Conservation (phyloP, 2,797 vertebrate species). For the Lithobates sylvaticus region DNA sequence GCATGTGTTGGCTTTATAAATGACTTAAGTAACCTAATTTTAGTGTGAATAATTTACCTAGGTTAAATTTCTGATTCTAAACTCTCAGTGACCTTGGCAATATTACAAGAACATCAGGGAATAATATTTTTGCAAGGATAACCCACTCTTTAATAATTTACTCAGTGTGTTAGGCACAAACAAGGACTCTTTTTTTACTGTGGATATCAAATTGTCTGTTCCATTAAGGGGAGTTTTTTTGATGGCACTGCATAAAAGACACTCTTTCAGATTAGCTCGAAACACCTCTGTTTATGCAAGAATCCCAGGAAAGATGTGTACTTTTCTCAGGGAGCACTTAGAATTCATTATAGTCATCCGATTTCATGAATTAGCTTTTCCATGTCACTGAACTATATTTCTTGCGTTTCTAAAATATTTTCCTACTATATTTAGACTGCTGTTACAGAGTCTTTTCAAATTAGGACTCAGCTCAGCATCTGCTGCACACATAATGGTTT, state of each 20-base stretch:
- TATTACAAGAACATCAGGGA: slow-evolving; percentile 57
- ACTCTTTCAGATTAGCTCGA: slow-evolving; percentile 44
- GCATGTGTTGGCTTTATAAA: slow-evolving; percentile 30
- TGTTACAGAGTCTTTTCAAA: slow-evolving; percentile 8
- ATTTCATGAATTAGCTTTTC: slow-evolving; percentile 25
- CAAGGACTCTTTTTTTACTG: slow-evolving; percentile 50
- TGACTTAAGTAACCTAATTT: slow-evolving; percentile 32
- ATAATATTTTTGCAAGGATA: slow-evolving; percentile 61
- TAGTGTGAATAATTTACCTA: slow-evolving; percentile 56
- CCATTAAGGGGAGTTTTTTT: slow-evolving; percentile 40
- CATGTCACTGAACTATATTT: slow-evolving; percentile 4
- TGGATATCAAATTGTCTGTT: slow-evolving; percentile 59
- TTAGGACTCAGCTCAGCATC: neutral
- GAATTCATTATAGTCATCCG: slow-evolving; percentile 42
- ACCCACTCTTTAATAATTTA: slow-evolving; percentile 58
- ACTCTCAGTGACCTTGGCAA: slow-evolving; percentile 56
- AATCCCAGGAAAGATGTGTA: slow-evolving; percentile 39
- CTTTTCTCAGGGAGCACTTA: slow-evolving; percentile 29
- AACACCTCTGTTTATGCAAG: slow-evolving; percentile 45
- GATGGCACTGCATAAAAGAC: slow-evolving; percentile 46
- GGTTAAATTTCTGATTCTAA: slow-evolving; percentile 47
- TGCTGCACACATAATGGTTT: neutral
- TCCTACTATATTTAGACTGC: slow-evolving; percentile 18
- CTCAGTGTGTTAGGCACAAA: slow-evolving; percentile 57
- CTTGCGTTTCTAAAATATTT: slow-evolving; percentile 16